Conservation (phyloP, 1,140 invertebrate genomes). For the Stenopsyche tienmushanensis region DNA sequence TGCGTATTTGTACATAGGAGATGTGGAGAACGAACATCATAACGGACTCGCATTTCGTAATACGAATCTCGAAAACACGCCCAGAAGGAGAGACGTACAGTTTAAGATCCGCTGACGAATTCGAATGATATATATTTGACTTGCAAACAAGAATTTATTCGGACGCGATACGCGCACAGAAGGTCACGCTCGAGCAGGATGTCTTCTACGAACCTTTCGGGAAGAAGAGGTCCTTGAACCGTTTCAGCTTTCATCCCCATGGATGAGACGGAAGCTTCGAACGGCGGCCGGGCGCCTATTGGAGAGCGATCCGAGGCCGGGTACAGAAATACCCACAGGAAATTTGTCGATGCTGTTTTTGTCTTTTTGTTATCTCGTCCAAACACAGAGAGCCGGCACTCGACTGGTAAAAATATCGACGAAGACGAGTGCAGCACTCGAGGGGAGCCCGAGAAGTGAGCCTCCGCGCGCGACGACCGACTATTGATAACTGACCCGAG, state of each 20-base stretch:
- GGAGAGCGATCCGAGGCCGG: background rate
- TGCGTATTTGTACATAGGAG: too few species aligned
- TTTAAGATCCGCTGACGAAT: too few species aligned
- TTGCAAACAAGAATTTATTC: too few species aligned
- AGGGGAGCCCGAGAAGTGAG: conserved; percentile 29
- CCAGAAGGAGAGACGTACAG: too few species aligned
- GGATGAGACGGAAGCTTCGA: conserved; percentile 24
- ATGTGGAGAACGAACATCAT: too few species aligned
- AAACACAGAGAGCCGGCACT: background rate
- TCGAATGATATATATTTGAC: too few species aligned
- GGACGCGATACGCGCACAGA: too few species aligned
- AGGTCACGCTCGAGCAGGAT: background rate
- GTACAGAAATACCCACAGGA: conserved; percentile 41
- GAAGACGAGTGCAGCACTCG: background rate
- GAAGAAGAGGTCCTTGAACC: conserved; percentile 35
- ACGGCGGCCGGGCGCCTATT: background rate
- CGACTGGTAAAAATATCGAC: background rate
- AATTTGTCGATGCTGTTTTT: conserved; percentile 39
- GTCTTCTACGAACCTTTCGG: conserved; percentile 34
- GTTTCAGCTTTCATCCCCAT: conserved; percentile 35
- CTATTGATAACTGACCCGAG: too few species aligned
- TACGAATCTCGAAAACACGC: too few species aligned
- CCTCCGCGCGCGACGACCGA: too few species aligned
- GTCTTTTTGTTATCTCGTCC: conserved; percentile 34
- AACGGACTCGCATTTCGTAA: too few species aligned